phyloP scores from a whole-genome alignment of 2,888 invertebrate genomes.

The Himalopsyche anomala region DNA sequence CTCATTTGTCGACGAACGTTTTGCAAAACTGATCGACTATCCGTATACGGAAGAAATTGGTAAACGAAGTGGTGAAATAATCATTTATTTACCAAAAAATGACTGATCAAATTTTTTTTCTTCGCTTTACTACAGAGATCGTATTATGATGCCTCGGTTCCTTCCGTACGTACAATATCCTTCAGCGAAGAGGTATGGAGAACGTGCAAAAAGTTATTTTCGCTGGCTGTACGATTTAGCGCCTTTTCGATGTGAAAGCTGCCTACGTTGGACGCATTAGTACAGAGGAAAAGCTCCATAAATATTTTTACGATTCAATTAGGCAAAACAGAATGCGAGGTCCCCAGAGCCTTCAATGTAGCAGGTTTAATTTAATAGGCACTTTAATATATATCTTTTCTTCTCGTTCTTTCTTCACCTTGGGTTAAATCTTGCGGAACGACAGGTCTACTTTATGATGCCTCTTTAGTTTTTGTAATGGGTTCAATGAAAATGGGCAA shows the following conservation, averaged over 20 bases:
- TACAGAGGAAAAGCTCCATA: constrained; percentile 41
- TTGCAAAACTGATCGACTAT: too few relatives aligned
- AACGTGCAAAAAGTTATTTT: constrained; percentile 10
- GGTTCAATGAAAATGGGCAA: constrained; percentile 1
- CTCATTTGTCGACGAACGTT: too few relatives aligned
- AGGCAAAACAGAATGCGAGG: constrained; percentile 46
- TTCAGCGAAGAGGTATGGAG: not conserved
- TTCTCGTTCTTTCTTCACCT: constrained; percentile 12
- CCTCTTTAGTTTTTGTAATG: constrained; percentile 32
- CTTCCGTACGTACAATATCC: not conserved
- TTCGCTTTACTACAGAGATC: not conserved
- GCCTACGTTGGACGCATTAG: constrained; percentile 26
- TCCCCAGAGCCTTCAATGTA: constrained; percentile 32
- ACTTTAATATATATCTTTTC: constrained; percentile 39
- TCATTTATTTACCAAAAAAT: too few relatives aligned
- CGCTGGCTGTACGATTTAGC: constrained; percentile 26
- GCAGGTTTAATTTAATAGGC: constrained; percentile 45
- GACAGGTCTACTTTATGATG: constrained; percentile 11
- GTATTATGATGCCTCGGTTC: not conserved
- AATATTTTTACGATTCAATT: constrained; percentile 47
- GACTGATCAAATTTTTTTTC: too few relatives aligned
- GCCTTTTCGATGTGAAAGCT: constrained; percentile 21
- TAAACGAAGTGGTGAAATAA: too few relatives aligned
- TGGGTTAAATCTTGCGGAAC: constrained; percentile 22
- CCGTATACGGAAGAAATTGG: too few relatives aligned